phyloP scores from a whole-genome alignment of 1,140 invertebrate genomes.

The Eufriesea mexicana region DNA sequence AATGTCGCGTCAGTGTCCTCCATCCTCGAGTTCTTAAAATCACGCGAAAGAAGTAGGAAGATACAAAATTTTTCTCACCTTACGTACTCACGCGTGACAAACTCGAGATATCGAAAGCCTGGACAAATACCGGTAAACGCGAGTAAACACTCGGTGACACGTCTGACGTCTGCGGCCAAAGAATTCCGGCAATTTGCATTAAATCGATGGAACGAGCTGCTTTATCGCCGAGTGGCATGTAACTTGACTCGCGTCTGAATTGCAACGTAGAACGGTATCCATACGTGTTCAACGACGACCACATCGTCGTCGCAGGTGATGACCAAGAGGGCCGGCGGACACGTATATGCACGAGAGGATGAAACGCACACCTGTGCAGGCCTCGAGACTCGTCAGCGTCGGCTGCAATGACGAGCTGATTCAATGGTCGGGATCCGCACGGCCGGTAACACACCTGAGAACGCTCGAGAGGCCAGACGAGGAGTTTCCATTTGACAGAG shows the following conservation, averaged over 20 bases:
- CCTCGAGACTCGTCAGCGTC: slow-evolving; percentile 23
- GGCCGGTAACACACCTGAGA: slow-evolving; percentile 19
- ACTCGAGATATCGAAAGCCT: too few relatives aligned
- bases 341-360: neutral
- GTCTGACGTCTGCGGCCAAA: neutral
- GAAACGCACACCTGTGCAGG: slow-evolving; percentile 4
- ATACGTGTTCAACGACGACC: neutral
- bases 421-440: slow-evolving; percentile 24
- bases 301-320: neutral
- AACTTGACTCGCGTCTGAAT: slow-evolving; percentile 19
- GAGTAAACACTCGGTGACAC: too few relatives aligned
- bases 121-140: too few relatives aligned
- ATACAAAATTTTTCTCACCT: too few relatives aligned
- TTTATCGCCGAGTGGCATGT: neutral
- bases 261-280: neutral
- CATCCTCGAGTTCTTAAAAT: too few relatives aligned
- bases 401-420: slow-evolving; percentile 29
- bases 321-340: neutral
- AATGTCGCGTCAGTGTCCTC: too few relatives aligned
- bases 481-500: slow-evolving; percentile 37
- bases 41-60: too few relatives aligned
- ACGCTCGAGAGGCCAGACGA: slow-evolving; percentile 30
- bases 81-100: too few relatives aligned
- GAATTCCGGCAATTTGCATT: slow-evolving; percentile 9
- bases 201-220: neutral